Evolutionary conservation across 1,140 invertebrate genomes (phyloP), one percentile per base, ranked within the genome.

Genomic region (Aphidius ervi): DNA sequence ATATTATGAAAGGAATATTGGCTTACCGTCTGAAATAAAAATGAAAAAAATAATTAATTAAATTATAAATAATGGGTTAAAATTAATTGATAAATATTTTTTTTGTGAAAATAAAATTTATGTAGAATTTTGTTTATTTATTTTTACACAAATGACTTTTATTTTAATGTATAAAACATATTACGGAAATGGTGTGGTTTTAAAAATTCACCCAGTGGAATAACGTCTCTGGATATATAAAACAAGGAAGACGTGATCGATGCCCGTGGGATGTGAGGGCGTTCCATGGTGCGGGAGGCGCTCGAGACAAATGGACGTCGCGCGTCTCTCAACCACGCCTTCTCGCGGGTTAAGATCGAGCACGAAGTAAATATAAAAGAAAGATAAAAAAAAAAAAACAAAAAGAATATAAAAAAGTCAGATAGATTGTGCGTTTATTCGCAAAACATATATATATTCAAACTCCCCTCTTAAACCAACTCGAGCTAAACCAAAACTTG

Each of bases 221-320:
- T 45, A 47, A 59, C 46, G 56, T 58, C 58, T 31, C 37, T 60
- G 40, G 57, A 49, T 62, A 50, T 59, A 67, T 68, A 74, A 73
- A 69, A 63, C 40, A 55, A 78, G 75, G 70, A 78, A 79, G 77
- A 76, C 76, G 76, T 79, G 78, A 80, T 79, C 76, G 78, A 79
- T 79, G 77, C 76, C 74, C 70, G 75, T 77, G 76, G 77, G 78
- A 80, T 78, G 76, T 77, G 75, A 71, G 74, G 78, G 78, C 78
- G 78, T 79, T 78, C 69, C 76, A 16, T 80, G 76, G 77, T 77
- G 78, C 78, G 77, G 77, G 78, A 79, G 78, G 77, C 74, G 74
- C 72, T 65, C 77, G 77, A 80, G 77, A 80, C 77, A 80, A 80
- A 80, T 79, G 78, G 78, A 80, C 78, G 78, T 80, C 78, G 78